Percentiles rank a stretch among this genome's conserved stretches.
Evolutionary conservation across 2,113 vertebrate genomes (phyloP).

Genomic region (Myxocyprinus asiaticus): DNA sequence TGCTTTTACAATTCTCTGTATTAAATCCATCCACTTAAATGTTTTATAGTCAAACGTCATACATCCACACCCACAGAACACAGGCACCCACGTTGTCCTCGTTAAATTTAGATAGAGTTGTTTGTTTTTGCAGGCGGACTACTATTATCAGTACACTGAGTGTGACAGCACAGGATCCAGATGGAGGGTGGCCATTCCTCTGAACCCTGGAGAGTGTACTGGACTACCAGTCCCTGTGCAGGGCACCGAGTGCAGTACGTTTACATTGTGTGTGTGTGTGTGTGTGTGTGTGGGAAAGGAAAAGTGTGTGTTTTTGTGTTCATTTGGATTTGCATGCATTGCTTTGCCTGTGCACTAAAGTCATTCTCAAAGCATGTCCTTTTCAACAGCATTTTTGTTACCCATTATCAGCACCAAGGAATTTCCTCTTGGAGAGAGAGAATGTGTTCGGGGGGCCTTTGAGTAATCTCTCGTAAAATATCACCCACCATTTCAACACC

Average conservation of each 20-base stretch:
- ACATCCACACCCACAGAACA: too few relatives aligned
- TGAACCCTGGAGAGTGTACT: conserved; percentile 77
- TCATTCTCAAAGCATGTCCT: background rate
- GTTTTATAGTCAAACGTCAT: too few relatives aligned
- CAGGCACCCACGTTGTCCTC: too few relatives aligned
- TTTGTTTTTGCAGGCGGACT: conserved; percentile 83
- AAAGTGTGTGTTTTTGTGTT: too few relatives aligned
- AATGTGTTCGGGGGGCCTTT: background rate
- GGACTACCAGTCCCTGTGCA: conserved; percentile 91
- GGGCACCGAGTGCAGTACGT: conserved; percentile 97
- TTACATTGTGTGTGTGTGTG: background rate
- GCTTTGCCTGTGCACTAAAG: background rate
- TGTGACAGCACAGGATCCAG: conserved; percentile 93
- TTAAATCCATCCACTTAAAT: too few relatives aligned
- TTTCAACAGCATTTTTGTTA: conserved; percentile 6
- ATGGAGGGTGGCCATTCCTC: conserved; percentile 95
- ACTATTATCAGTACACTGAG: conserved; percentile 97
- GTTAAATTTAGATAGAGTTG: background rate
- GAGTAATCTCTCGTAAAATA: background rate
- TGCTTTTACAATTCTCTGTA: too few relatives aligned
- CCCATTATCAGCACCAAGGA: conserved; percentile 36
- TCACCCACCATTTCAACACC: too few relatives aligned
- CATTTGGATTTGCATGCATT: too few relatives aligned
- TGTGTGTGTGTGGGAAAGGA: too few relatives aligned
- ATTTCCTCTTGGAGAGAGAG: conserved; percentile 35